A percentile compares a stretch with the other conserved stretches of the same genome.
Conservation (phyloP, 2,797 vertebrate genomes). For the Philypnodon macrostomus region DNA sequence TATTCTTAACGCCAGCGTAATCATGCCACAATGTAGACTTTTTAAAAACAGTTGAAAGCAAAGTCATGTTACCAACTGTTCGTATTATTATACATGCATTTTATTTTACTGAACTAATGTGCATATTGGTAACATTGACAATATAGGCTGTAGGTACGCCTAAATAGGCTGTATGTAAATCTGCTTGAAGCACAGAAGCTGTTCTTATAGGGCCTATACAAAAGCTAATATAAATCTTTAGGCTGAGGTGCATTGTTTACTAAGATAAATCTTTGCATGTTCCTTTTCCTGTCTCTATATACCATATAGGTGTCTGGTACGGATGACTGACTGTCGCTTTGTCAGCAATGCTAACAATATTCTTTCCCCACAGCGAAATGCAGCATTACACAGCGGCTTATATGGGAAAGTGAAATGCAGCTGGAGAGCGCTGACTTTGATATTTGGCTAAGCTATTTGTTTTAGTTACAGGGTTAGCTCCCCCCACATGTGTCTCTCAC, state of each 20-base stretch:
- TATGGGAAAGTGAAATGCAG: constrained; percentile 22
- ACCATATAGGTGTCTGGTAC: constrained; percentile 22
- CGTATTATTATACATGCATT: too few relatives aligned
- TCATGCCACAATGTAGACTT: too few relatives aligned
- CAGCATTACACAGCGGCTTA: constrained; percentile 33
- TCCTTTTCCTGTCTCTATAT: constrained; percentile 4
- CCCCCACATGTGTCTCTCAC: constrained; percentile 5
- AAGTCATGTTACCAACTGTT: too few relatives aligned
- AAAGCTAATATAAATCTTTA: neutral
- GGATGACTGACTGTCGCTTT: constrained; percentile 20
- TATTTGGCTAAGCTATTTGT: constrained; percentile 36
- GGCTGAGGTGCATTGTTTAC: neutral
- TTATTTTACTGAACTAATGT: too few relatives aligned
- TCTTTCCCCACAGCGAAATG: constrained; percentile 24
- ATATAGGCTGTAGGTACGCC: too few relatives aligned
- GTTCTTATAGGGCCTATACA: neutral
- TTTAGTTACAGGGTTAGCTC: constrained; percentile 21
- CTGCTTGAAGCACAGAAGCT: neutral
- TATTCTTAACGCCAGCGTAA: neutral
- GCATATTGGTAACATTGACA: too few relatives aligned
- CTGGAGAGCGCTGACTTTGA: constrained; percentile 30
- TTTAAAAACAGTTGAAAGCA: too few relatives aligned
- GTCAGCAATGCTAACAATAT: constrained; percentile 35
- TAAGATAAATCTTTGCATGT: neutral
- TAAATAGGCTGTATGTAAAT: too few relatives aligned